A percentile compares a stretch with the other conserved stretches of the same genome.
These are phyloP conservation scores for Lasioglossum zephyrum DNA, from an alignment of 2,888 invertebrate species.

Conservation along the genomic window DNA sequence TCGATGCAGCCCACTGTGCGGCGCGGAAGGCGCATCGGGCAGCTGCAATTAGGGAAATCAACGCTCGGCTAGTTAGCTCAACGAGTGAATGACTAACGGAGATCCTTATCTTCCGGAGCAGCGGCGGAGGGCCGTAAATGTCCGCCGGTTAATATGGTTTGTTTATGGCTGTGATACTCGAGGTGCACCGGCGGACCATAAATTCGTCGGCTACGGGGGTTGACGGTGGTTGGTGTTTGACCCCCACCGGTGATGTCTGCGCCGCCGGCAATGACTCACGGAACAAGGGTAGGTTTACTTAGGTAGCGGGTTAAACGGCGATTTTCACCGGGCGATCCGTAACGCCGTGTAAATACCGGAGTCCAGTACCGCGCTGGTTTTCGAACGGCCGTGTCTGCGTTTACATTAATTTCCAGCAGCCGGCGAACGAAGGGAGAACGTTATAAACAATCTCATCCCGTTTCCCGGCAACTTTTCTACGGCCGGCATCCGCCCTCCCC, in stretches of 20 bases:
- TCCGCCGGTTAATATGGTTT: slow-evolving; percentile 76
- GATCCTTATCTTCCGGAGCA: slow-evolving; percentile 71
- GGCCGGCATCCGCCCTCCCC: background rate
- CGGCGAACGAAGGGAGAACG: background rate
- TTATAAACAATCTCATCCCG: slow-evolving; percentile 35
- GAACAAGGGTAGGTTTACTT: slow-evolving; percentile 58
- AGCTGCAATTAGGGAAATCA: slow-evolving; percentile 75
- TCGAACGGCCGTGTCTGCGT: slow-evolving; percentile 37
- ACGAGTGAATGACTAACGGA: slow-evolving; percentile 76
- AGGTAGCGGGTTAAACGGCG: slow-evolving; percentile 59
- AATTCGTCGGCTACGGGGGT: slow-evolving; percentile 67
- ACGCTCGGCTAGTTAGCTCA: slow-evolving; percentile 70
- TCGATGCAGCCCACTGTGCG: too few species aligned
- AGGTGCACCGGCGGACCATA: slow-evolving; percentile 69
- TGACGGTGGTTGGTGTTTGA: slow-evolving; percentile 44
- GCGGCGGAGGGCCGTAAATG: slow-evolving; percentile 60
- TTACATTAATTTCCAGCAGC: slow-evolving; percentile 42
- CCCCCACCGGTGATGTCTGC: slow-evolving; percentile 51
- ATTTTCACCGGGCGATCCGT: slow-evolving; percentile 54
- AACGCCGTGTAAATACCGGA: slow-evolving; percentile 56
- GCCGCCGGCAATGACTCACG: slow-evolving; percentile 63
- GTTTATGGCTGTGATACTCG: slow-evolving; percentile 78
- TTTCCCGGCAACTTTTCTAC: slow-evolving; percentile 10
- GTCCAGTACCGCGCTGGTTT: background rate
- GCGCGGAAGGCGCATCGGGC: slow-evolving; percentile 44